These are phyloP conservation scores for Oreochromis mossambicus DNA, from an alignment of 2,797 vertebrate genomes.

Conservation along the genomic window DNA sequence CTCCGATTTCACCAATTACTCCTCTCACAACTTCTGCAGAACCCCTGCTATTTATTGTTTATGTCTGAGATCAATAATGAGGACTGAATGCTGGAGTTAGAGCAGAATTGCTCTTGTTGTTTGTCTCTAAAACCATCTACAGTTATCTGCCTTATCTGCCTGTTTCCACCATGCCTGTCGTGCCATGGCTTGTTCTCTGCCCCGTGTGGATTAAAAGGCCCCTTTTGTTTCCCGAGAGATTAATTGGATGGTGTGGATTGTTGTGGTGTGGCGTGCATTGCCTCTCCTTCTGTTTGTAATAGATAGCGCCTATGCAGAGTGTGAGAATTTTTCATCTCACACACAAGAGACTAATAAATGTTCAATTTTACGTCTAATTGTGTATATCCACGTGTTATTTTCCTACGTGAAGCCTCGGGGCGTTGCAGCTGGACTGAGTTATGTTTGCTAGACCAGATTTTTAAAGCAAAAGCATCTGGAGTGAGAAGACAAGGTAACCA, in stretches of 20 bases:
- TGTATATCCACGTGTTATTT: neutral
- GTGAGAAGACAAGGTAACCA: neutral
- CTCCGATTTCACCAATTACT: neutral
- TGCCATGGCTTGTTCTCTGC: conserved; percentile 32
- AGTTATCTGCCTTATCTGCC: conserved; percentile 50
- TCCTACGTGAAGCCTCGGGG: neutral
- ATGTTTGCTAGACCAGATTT: neutral
- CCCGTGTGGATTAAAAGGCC: conserved; percentile 37
- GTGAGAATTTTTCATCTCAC: conserved; percentile 18
- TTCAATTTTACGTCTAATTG: conserved; percentile 1
- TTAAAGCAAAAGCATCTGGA: neutral
- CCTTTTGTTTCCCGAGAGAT: conserved; percentile 51
- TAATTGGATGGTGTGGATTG: conserved; percentile 38
- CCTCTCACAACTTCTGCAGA: neutral
- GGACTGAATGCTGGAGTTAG: neutral
- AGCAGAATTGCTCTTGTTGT: conserved; percentile 6
- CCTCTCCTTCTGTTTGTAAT: conserved; percentile 11
- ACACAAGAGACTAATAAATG: neutral
- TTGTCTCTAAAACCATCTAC: conserved; percentile 37
- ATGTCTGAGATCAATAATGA: conserved; percentile 6
- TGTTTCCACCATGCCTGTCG: conserved; percentile 23
- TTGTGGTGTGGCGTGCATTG: neutral
- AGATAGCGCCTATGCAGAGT: conserved; percentile 29
- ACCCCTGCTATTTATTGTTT: conserved; percentile 14
- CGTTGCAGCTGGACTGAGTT: neutral